Evolutionary conservation across 2,797 vertebrate species (phyloP).

Genomic region (Lepus oiostolus): DNA sequence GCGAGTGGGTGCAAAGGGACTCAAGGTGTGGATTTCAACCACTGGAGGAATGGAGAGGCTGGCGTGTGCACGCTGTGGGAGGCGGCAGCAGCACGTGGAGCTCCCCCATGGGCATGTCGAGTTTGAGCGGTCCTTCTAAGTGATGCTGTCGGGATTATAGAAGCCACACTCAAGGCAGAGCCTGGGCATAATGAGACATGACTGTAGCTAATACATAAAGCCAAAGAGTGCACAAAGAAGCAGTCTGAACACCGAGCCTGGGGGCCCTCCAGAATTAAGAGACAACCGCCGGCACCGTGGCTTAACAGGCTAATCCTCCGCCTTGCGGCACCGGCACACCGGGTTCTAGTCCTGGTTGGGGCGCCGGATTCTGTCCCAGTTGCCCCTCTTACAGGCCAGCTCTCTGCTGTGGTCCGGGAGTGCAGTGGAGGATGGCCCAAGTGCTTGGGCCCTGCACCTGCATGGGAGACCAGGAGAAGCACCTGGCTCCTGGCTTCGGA

Average conservation of each 20-base stretch:
- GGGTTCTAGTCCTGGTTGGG: too few relatives aligned
- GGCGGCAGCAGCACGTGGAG: neutral
- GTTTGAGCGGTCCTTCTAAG: neutral
- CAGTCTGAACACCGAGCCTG: neutral
- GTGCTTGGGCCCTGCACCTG: too few relatives aligned
- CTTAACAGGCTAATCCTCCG: too few relatives aligned
- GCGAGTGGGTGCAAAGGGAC: too few relatives aligned
- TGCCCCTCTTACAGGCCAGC: too few relatives aligned
- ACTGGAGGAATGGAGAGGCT: neutral
- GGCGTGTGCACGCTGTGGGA: neutral
- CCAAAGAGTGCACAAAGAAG: neutral
- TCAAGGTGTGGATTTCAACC: neutral
- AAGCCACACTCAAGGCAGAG: neutral
- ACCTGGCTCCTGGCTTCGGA: too few relatives aligned
- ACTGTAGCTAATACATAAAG: neutral
- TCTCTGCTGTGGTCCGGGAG: too few relatives aligned
- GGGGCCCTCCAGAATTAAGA: neutral
- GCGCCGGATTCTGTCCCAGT: too few relatives aligned
- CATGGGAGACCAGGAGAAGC: too few relatives aligned
- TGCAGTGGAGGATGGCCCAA: too few relatives aligned
- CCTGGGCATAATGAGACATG: neutral
- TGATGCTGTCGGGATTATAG: neutral
- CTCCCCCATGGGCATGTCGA: neutral
- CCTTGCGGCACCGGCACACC: too few relatives aligned
- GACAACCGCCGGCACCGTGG: neutral